These are phyloP conservation scores for Lanius collurio DNA, from an alignment of 2,113 vertebrate genomes.

Conservation along the genomic window DNA sequence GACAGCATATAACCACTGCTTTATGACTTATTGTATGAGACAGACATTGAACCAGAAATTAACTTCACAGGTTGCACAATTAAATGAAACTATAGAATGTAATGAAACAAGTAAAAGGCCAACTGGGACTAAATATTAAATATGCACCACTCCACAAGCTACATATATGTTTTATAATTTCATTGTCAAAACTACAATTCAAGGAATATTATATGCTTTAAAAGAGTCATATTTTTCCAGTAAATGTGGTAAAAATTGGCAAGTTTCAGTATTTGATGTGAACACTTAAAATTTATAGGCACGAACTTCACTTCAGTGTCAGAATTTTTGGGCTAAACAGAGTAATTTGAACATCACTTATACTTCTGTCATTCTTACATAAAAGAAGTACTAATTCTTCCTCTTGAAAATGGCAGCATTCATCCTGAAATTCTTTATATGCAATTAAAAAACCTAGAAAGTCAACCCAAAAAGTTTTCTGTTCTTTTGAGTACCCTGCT, in stretches of 20 bases:
- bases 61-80: not conserved
- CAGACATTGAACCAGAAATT: not conserved
- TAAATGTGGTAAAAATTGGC: not conserved
- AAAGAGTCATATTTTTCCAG: not conserved
- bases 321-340: not conserved
- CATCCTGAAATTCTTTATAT: not conserved
- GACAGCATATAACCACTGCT: not conserved
- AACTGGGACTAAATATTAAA: not conserved
- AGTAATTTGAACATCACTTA: not conserved
- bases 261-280: not conserved
- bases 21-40: not conserved
- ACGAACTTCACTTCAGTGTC: not conserved
- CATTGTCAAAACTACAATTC: not conserved
- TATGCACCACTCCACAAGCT: not conserved
- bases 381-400: not conserved
- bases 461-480: not conserved
- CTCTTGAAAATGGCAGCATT: not conserved
- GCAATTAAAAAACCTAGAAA: not conserved
- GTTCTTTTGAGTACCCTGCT: not conserved
- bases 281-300: not conserved
- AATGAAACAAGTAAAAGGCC: not conserved
- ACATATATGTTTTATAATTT: not conserved
- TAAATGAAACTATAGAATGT: not conserved
- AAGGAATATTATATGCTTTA: not conserved
- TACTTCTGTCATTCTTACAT: fast-evolving